These are phyloP conservation scores for Watsonalla cultraria DNA, from an alignment of 2,888 invertebrate species.

Conservation along the genomic window DNA sequence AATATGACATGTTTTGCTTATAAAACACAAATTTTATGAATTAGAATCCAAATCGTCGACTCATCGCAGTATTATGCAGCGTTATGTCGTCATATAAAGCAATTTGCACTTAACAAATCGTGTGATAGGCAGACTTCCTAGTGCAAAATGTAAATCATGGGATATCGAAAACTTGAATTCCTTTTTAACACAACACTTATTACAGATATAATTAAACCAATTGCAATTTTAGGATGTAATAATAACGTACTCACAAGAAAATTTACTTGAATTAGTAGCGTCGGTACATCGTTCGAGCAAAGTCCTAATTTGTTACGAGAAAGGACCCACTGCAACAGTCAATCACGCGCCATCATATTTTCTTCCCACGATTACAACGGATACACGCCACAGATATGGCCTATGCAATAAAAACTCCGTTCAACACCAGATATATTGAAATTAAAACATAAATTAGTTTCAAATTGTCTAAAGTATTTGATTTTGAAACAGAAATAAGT, in stretches of 20 bases:
- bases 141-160: constrained; percentile 31
- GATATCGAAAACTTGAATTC: constrained; percentile 66
- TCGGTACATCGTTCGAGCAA: constrained; percentile 46
- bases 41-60: constrained; percentile 36
- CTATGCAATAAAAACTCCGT: constrained; percentile 15
- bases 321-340: constrained; percentile 47
- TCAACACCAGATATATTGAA: constrained; percentile 24
- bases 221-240: constrained; percentile 27
- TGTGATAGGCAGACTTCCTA: constrained; percentile 41
- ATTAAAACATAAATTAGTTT: constrained; percentile 25
- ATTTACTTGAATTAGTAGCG: constrained; percentile 45
- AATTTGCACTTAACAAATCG: constrained; percentile 44
- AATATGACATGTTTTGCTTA: constrained; percentile 23
- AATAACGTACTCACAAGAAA: constrained; percentile 40
- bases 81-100: constrained; percentile 34
- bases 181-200: constrained; percentile 46
- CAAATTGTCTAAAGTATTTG: constrained; percentile 25
- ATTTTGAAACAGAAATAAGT: constrained; percentile 53
- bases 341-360: constrained; percentile 69
- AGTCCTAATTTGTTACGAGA: constrained; percentile 64
- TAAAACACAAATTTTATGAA: constrained; percentile 35
- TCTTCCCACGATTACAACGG: constrained; percentile 25
- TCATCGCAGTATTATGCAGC: constrained; percentile 34
- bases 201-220: constrained; percentile 21
- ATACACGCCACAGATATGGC: constrained; percentile 18